phyloP scores from a whole-genome alignment of 2,113 vertebrate genomes.

The Theristicus caerulescens region DNA sequence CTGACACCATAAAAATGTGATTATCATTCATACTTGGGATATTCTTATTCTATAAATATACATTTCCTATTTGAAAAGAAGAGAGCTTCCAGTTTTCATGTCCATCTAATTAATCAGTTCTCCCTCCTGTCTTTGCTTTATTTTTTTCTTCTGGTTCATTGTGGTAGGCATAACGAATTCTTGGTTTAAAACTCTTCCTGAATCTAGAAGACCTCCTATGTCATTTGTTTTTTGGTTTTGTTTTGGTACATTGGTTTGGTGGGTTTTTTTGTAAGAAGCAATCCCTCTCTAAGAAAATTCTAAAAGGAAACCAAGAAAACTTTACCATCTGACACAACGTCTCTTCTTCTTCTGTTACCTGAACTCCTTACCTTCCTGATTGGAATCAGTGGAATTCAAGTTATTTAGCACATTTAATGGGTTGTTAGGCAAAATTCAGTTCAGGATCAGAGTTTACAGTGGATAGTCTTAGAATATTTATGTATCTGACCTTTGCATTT shows the following conservation, averaged over 20 bases:
- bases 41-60: not conserved
- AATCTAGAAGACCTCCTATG: not conserved
- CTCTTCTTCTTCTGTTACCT: not conserved
- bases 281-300: not conserved
- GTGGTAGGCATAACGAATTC: not conserved
- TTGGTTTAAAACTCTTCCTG: not conserved
- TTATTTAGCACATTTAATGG: not conserved
- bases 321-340: not conserved
- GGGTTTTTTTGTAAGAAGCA: not conserved
- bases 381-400: not conserved
- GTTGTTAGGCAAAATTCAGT: not conserved
- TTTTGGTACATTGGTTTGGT: not conserved
- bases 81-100: not conserved
- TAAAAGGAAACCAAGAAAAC: not conserved
- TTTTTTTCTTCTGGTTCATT: not conserved
- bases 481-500: not conserved
- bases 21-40: not conserved
- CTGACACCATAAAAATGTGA: not conserved
- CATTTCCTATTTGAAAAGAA: not conserved
- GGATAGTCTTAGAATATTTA: not conserved
- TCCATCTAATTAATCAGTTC: not conserved
- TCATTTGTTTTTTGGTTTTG: not conserved
- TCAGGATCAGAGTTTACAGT: not conserved
- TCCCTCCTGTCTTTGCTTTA: not conserved
- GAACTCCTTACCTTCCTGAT: not conserved